Evolutionary conservation across 2,113 vertebrate genomes (phyloP).

Genomic region (Microcebus tavaratra): DNA sequence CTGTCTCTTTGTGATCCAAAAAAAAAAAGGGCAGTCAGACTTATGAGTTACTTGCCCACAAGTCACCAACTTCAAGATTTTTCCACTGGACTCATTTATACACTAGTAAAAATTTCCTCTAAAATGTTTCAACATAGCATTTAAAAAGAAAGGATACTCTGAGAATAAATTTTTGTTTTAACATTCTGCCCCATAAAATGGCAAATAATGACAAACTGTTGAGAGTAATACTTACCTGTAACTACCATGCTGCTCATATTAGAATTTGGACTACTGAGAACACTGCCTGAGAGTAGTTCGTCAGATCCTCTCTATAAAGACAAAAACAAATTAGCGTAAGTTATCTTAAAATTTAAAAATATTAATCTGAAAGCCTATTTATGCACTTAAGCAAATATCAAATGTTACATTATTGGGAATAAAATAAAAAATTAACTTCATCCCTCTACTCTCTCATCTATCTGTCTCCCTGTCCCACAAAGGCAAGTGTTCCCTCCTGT

Average conservation of each 20-base stretch:
- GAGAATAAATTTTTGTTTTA: not conserved
- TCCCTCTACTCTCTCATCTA: not conserved
- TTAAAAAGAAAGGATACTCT: constrained; percentile 23
- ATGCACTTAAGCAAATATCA: not conserved
- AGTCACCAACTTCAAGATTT: not conserved
- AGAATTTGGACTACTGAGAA: constrained; percentile 97
- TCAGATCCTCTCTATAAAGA: constrained; percentile 96
- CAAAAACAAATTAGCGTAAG: constrained; percentile 76
- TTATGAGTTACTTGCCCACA: not conserved
- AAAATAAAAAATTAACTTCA: not conserved
- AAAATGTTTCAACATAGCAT: not conserved
- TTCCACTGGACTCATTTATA: not conserved
- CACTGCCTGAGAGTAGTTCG: constrained; percentile 95
- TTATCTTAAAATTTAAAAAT: constrained; percentile 71
- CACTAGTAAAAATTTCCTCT: not conserved
- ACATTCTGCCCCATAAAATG: constrained; percentile 46
- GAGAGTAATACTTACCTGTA: constrained; percentile 91
- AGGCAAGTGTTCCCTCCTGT: not conserved
- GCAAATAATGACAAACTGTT: constrained; percentile 62
- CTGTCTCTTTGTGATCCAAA: not conserved
- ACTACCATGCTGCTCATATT: constrained; percentile 95
- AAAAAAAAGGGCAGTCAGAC: not conserved
- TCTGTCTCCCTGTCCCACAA: not conserved
- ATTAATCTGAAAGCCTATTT: constrained; percentile 25
- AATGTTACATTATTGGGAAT: not conserved